Percentiles rank a stretch among this genome's conserved stretches.
These are phyloP conservation scores for Drosophila murphyi DNA, from an alignment of 1,140 invertebrate species.

Conservation along the genomic window DNA sequence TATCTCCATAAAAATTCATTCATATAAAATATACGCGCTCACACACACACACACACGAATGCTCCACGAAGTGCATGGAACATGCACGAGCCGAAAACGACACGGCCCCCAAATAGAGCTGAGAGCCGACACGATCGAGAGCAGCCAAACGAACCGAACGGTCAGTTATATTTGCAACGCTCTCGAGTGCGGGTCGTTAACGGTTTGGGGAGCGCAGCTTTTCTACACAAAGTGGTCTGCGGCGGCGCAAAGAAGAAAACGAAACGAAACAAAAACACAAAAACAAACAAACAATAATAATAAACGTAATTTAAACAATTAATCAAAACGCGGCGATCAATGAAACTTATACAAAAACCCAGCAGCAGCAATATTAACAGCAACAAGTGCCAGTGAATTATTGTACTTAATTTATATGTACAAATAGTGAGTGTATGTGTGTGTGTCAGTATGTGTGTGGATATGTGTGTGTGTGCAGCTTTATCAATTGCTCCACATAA, in stretches of 20 bases:
- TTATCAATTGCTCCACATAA: conserved; percentile 82
- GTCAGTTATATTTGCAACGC: conserved; percentile 67
- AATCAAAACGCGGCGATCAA: conserved; percentile 80
- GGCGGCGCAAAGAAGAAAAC: background rate
- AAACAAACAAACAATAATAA: conserved; percentile 61
- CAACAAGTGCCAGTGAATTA: conserved; percentile 79
- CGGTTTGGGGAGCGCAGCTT: conserved; percentile 32
- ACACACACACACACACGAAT: background rate
- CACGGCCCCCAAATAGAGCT: conserved; percentile 12
- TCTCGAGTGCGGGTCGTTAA: conserved; percentile 67
- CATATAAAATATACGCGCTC: conserved; percentile 40
- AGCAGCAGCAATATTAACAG: conserved; percentile 42
- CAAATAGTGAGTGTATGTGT: conserved; percentile 52
- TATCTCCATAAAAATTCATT: conserved; percentile 66
- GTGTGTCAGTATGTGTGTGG: conserved; percentile 8
- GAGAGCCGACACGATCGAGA: conserved; percentile 7
- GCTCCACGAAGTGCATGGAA: conserved; percentile 31
- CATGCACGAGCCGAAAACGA: conserved; percentile 34
- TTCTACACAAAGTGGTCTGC: conserved; percentile 13
- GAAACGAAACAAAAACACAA: background rate
- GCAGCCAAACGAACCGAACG: conserved; percentile 10
- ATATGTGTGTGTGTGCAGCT: conserved; percentile 48
- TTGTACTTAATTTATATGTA: conserved; percentile 81
- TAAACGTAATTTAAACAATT: conserved; percentile 82
- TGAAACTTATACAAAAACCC: conserved; percentile 62